Conservation (phyloP, 1,140 invertebrate genomes). For the Cataglyphis hispanica region DNA sequence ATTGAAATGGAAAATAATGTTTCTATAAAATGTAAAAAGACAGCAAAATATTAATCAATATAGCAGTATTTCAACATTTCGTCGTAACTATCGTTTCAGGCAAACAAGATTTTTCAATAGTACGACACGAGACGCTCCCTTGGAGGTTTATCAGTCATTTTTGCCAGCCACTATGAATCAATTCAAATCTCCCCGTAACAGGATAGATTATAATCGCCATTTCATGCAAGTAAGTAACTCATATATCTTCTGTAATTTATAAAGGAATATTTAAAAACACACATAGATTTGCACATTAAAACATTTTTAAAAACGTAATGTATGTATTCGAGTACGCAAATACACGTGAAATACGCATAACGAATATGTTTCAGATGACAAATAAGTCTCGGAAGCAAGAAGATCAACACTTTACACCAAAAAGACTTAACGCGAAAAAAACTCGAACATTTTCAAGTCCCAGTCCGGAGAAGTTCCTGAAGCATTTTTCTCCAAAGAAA, state of each 20-base stretch:
- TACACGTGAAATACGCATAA: neutral
- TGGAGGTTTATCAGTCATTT: conserved; percentile 7
- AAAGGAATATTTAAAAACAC: neutral
- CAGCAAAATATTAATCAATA: too few species aligned
- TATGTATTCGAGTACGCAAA: neutral
- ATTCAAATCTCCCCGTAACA: conserved; percentile 10
- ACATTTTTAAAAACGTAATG: neutral
- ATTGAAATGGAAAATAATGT: neutral
- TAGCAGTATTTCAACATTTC: neutral
- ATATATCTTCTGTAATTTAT: neutral
- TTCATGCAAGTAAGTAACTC: neutral
- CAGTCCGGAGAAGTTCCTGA: neutral
- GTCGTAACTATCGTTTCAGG: neutral
- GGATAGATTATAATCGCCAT: neutral
- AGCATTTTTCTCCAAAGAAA: neutral
- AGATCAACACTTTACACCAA: conserved; percentile 4
- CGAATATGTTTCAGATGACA: conserved; percentile 15
- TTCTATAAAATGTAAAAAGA: neutral
- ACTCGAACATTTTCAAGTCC: neutral
- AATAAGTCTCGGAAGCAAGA: conserved; percentile 31
- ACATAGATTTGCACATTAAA: too few species aligned
- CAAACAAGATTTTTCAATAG: conserved; percentile 31
- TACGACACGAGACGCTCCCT: neutral
- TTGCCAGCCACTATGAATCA: conserved; percentile 18
- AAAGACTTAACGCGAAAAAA: neutral